These are phyloP conservation scores for Bemisia tabaci DNA, from an alignment of 1,140 invertebrate species.

Conservation along the genomic window DNA sequence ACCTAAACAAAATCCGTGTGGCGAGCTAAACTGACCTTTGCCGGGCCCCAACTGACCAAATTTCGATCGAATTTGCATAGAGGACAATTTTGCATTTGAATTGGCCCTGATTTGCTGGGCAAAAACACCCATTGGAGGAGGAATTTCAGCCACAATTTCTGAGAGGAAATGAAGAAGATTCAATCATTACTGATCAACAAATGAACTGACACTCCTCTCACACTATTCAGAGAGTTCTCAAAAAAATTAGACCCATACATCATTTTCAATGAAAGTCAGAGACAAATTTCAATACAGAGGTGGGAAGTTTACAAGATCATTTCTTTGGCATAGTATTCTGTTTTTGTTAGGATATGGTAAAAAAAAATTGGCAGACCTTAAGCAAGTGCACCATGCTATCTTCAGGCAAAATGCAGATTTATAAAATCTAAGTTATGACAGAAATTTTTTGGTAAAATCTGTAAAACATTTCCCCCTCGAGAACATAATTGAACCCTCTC, in stretches of 20 bases:
- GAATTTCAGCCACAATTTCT: neutral
- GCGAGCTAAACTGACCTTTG: slow-evolving; percentile 89
- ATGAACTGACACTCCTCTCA: slow-evolving; percentile 7
- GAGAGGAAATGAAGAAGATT: neutral
- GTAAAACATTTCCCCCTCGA: too few species aligned
- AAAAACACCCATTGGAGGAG: neutral
- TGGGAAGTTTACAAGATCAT: too few species aligned
- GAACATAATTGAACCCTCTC: too few species aligned
- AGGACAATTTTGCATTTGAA: slow-evolving; percentile 5
- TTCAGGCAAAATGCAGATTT: too few species aligned
- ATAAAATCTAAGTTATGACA: too few species aligned
- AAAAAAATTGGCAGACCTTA: too few species aligned
- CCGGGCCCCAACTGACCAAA: slow-evolving; percentile 84
- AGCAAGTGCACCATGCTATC: too few species aligned
- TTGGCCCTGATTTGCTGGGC: slow-evolving; percentile 9
- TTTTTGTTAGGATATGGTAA: too few species aligned
- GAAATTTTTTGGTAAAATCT: too few species aligned
- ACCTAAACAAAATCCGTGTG: slow-evolving; percentile 91
- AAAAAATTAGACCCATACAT: slow-evolving; percentile 10
- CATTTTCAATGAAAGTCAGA: neutral
- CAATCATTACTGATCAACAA: neutral
- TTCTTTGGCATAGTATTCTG: too few species aligned
- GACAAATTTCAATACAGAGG: slow-evolving; percentile 1
- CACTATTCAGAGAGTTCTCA: slow-evolving; percentile 8
- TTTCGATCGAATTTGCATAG: slow-evolving; percentile 80